A percentile compares a stretch with the other conserved stretches of the same genome.
Conservation (phyloP, 2,888 invertebrate species). For the Patella depressa region DNA sequence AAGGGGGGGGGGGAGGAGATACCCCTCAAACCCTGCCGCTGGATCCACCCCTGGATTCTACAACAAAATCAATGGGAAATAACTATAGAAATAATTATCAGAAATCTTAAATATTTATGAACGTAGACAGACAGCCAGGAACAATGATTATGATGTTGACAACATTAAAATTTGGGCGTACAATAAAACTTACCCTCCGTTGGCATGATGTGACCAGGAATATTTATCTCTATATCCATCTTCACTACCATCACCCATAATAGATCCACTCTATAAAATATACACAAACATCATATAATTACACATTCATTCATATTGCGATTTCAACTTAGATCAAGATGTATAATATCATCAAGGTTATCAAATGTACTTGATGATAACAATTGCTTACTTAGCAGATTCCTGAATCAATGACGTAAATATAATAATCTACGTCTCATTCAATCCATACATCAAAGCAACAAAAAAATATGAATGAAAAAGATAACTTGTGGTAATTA, state of each 20-base stretch:
- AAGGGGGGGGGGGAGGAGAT: too few species aligned
- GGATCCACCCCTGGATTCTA: too few species aligned
- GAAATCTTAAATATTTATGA: too few species aligned
- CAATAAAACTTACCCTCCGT: slow-evolving; percentile 42
- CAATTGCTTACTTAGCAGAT: too few species aligned
- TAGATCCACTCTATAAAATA: slow-evolving; percentile 38
- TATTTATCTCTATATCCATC: slow-evolving; percentile 40
- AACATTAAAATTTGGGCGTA: neutral
- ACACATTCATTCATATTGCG: neutral
- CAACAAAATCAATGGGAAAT: too few species aligned
- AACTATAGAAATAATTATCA: too few species aligned
- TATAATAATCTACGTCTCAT: too few species aligned
- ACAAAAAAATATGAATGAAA: too few species aligned
- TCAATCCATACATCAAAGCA: too few species aligned
- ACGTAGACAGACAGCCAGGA: slow-evolving; percentile 12
- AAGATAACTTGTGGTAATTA: too few species aligned
- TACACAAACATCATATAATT: neutral
- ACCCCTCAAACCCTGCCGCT: too few species aligned
- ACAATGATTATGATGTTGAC: slow-evolving; percentile 8
- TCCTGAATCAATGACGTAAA: too few species aligned
- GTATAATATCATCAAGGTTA: neutral
- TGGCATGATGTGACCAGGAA: slow-evolving; percentile 45
- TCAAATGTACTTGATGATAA: neutral
- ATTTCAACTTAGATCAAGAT: neutral
- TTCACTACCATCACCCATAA: slow-evolving; percentile 40